Conservation (phyloP, 2,888 invertebrate species). For the Meteorus cinctellus region DNA sequence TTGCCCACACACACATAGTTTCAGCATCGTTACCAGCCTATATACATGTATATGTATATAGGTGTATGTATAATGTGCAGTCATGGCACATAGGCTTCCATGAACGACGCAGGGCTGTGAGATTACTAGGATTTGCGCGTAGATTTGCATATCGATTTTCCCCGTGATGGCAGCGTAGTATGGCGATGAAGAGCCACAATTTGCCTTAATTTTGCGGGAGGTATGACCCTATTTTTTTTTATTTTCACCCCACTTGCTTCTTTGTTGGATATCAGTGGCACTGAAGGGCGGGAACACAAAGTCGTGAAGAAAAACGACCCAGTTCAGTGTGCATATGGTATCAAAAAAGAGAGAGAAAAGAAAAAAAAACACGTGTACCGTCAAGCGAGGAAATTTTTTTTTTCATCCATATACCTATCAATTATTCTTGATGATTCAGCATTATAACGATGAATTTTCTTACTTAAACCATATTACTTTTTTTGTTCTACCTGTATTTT, state of each 20-base stretch:
- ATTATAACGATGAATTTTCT: not conserved
- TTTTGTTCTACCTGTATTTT: not conserved
- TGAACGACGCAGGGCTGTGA: constrained; percentile 53
- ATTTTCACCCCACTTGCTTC: constrained; percentile 11
- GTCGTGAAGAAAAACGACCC: constrained; percentile 31
- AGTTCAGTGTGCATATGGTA: not conserved
- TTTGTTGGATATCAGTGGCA: constrained; percentile 12
- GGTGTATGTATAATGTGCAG: not conserved
- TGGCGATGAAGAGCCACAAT: constrained; percentile 64
- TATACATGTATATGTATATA: constrained; percentile 12
- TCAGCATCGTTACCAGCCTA: not conserved
- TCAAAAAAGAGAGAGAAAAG: not conserved
- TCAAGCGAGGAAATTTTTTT: not conserved
- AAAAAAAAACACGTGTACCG: not conserved
- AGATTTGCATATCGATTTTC: constrained; percentile 73
- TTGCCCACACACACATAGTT: constrained; percentile 14
- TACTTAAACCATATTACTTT: not conserved
- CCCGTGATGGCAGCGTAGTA: constrained; percentile 56
- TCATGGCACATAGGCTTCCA: constrained; percentile 46
- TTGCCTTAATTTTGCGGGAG: constrained; percentile 66
- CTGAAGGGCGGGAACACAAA: constrained; percentile 36
- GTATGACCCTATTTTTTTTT: constrained; percentile 42
- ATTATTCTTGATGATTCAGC: not conserved
- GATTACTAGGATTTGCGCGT: constrained; percentile 72
- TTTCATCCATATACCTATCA: not conserved